These are phyloP conservation scores for Etheostoma spectabile DNA, from an alignment of 2,113 vertebrate genomes.

Conservation along the genomic window DNA sequence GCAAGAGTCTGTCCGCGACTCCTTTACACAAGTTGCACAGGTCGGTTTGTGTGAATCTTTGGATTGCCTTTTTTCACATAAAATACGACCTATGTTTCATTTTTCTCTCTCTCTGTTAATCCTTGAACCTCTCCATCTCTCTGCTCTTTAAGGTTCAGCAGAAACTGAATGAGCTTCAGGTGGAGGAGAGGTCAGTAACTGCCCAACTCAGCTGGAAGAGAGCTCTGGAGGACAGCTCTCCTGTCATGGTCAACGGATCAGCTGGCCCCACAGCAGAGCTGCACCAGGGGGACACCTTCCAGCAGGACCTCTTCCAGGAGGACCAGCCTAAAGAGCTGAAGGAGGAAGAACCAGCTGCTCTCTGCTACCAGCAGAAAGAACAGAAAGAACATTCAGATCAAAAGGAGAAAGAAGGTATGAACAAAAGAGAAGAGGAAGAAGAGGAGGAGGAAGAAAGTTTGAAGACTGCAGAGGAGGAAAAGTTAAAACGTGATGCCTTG, in stretches of 20 bases:
- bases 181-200: constrained; percentile 86
- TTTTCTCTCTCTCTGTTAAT: neutral
- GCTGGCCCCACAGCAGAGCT: constrained; percentile 55
- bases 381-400: constrained; percentile 61
- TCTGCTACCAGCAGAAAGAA: constrained; percentile 58
- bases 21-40: constrained; percentile 91
- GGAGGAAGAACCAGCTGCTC: constrained; percentile 51
- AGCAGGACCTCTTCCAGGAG: constrained; percentile 63
- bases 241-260: constrained; percentile 89
- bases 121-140: neutral
- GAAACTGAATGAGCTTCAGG: constrained; percentile 90
- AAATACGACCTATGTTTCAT: neutral
- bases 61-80: neutral
- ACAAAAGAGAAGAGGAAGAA: constrained; percentile 62
- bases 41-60: constrained; percentile 78
- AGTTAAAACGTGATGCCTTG: constrained; percentile 63
- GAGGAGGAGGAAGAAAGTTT: constrained; percentile 59
- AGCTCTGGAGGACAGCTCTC: constrained; percentile 84
- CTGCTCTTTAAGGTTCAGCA: constrained; percentile 86
- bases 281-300: constrained; percentile 60
- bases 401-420: constrained; percentile 49
- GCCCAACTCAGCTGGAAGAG: constrained; percentile 90
- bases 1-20: constrained; percentile 91
- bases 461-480: constrained; percentile 65
- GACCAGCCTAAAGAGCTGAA: constrained; percentile 70